These are phyloP conservation scores for Caenorhabditis becei DNA, from an alignment of 2,888 invertebrate genomes.

Conservation along the genomic window DNA sequence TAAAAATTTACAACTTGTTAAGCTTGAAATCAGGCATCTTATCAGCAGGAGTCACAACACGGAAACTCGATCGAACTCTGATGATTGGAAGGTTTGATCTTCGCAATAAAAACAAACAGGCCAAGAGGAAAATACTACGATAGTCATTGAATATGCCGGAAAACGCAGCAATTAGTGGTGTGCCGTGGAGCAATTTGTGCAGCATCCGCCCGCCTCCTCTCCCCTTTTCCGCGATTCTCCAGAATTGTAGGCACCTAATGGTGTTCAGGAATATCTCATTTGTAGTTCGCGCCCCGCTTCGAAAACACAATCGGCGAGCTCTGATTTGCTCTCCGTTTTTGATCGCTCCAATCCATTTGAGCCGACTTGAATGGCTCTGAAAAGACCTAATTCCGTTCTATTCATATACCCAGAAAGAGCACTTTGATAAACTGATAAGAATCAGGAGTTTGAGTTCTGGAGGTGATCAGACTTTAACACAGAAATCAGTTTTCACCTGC, in stretches of 20 bases:
- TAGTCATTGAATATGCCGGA: slow-evolving; percentile 32
- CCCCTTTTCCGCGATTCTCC: background rate
- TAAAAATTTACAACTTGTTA: background rate
- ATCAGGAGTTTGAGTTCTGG: too few relatives aligned
- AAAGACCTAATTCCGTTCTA: background rate
- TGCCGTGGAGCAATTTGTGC: slow-evolving; percentile 17
- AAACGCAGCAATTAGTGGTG: slow-evolving; percentile 23
- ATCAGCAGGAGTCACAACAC: background rate
- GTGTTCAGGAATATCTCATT: slow-evolving; percentile 6
- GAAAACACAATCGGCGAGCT: background rate
- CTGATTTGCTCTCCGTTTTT: background rate
- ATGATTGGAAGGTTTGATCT: background rate
- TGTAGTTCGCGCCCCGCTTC: background rate
- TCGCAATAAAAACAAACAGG: background rate
- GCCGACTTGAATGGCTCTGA: background rate
- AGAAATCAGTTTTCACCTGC: too few relatives aligned
- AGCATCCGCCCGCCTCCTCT: background rate
- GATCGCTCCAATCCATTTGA: background rate
- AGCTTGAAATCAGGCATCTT: background rate
- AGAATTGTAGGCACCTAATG: slow-evolving; percentile 12
- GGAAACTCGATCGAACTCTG: background rate
- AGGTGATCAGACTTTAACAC: too few relatives aligned
- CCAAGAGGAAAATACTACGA: slow-evolving; percentile 1
- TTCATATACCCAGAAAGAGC: too few relatives aligned
- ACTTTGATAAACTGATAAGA: too few relatives aligned